Percentiles rank a stretch among this genome's conserved stretches.
These are phyloP conservation scores for Corythucha ciliata DNA, from an alignment of 2,888 invertebrate genomes.

Conservation along the genomic window DNA sequence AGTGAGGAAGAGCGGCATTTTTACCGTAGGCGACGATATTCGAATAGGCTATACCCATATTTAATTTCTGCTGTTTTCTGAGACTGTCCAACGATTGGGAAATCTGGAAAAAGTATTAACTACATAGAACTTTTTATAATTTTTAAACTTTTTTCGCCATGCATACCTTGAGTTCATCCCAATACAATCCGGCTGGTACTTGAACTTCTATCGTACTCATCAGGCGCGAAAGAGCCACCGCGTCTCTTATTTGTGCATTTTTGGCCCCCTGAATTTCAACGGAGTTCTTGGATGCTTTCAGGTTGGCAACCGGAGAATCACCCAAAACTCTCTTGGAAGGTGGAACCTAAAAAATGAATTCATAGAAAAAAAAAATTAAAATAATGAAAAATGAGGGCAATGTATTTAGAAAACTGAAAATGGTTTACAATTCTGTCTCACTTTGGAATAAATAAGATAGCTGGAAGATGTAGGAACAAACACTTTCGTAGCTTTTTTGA, in stretches of 20 bases:
- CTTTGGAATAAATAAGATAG: slow-evolving; percentile 37
- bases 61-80: slow-evolving; percentile 43
- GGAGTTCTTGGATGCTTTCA: slow-evolving; percentile 49
- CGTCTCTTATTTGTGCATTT: slow-evolving; percentile 64
- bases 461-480: slow-evolving; percentile 37
- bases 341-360: slow-evolving; percentile 36
- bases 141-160: not conserved
- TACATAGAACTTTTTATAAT: not conserved
- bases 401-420: not conserved
- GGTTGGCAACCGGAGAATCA: slow-evolving; percentile 44
- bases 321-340: slow-evolving; percentile 38
- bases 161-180: slow-evolving; percentile 43
- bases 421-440: slow-evolving; percentile 25
- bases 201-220: slow-evolving; percentile 33
- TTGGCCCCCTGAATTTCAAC: slow-evolving; percentile 45
- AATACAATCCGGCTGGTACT: slow-evolving; percentile 28
- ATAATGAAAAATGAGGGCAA: slow-evolving; percentile 8
- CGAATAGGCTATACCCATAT: slow-evolving; percentile 46
- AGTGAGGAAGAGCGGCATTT: slow-evolving; percentile 52
- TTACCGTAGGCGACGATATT: slow-evolving; percentile 51
- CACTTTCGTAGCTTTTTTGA: slow-evolving; percentile 30
- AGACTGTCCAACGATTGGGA: slow-evolving; percentile 42
- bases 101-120: slow-evolving; percentile 30
- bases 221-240: slow-evolving; percentile 57
- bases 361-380: not conserved